Evolutionary conservation across 2,113 vertebrate species (phyloP).

Genomic region (Sterna hirundo): DNA sequence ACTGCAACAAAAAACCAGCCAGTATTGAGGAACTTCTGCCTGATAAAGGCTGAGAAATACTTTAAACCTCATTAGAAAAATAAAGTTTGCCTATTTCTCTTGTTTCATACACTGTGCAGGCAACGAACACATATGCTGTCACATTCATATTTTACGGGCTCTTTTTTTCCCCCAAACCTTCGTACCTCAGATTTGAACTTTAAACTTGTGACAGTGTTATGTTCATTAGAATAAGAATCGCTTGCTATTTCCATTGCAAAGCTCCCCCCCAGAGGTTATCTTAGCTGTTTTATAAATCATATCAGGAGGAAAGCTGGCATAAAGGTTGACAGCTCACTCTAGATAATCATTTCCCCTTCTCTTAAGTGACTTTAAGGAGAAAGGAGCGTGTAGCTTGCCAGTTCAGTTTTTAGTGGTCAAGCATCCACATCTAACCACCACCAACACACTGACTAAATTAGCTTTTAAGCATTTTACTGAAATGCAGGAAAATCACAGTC

Average conservation of each 20-base stretch:
- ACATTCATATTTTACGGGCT: conserved; percentile 30
- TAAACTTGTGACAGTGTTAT: conserved; percentile 68
- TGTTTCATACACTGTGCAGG: conserved; percentile 12
- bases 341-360: conserved; percentile 35
- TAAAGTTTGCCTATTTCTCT: conserved; percentile 32
- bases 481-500: neutral
- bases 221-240: conserved; percentile 70
- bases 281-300: conserved; percentile 60
- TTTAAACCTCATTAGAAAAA: conserved; percentile 48
- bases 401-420: conserved; percentile 44
- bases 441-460: conserved; percentile 39
- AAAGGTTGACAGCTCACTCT: conserved; percentile 66
- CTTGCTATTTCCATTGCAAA: conserved; percentile 66
- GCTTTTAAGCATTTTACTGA: conserved; percentile 39
- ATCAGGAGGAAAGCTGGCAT: conserved; percentile 60
- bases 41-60: neutral
- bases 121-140: conserved; percentile 52
- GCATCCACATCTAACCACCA: neutral
- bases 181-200: conserved; percentile 62
- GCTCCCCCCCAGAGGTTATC: conserved; percentile 52
- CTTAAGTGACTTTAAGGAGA: conserved; percentile 51
- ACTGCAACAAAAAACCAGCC: neutral
- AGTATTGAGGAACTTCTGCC: neutral
- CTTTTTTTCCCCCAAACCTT: conserved; percentile 41
- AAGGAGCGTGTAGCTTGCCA: conserved; percentile 49